phyloP scores from a whole-genome alignment of 2,888 invertebrate genomes.

The Apotomis betuletana region DNA sequence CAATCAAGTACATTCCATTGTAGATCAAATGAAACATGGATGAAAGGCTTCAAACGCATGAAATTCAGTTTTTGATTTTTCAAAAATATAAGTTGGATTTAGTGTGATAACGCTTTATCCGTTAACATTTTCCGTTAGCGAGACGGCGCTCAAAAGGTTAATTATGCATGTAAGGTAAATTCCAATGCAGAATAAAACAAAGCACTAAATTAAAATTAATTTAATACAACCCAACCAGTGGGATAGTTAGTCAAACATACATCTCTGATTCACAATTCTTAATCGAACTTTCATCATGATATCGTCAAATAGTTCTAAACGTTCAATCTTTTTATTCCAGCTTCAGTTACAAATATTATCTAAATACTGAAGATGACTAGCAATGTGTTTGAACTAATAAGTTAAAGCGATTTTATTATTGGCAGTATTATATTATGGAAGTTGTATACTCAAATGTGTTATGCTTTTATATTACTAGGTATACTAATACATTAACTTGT shows the following conservation, averaged over 20 bases:
- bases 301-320: background rate
- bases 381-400: background rate
- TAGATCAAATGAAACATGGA: background rate
- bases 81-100: too few relatives aligned
- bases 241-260: conserved; percentile 14
- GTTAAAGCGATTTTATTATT: background rate
- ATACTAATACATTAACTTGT: background rate
- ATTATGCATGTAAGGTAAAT: too few relatives aligned
- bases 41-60: background rate
- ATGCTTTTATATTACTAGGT: background rate
- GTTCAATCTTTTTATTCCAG: background rate
- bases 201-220: conserved; percentile 4
- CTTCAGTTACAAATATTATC: too few relatives aligned
- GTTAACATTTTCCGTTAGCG: too few relatives aligned
- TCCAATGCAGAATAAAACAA: background rate
- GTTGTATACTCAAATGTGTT: background rate
- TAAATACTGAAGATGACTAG: background rate
- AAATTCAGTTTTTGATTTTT: background rate
- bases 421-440: background rate
- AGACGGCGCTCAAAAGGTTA: too few relatives aligned
- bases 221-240: conserved; percentile 16
- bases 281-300: conserved; percentile 1
- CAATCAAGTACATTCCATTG: conserved; percentile 8
- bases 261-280: conserved; percentile 3
- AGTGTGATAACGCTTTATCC: too few relatives aligned